These are phyloP conservation scores for Nesoenas mayeri DNA, from an alignment of 2,113 vertebrate genomes.

Conservation along the genomic window DNA sequence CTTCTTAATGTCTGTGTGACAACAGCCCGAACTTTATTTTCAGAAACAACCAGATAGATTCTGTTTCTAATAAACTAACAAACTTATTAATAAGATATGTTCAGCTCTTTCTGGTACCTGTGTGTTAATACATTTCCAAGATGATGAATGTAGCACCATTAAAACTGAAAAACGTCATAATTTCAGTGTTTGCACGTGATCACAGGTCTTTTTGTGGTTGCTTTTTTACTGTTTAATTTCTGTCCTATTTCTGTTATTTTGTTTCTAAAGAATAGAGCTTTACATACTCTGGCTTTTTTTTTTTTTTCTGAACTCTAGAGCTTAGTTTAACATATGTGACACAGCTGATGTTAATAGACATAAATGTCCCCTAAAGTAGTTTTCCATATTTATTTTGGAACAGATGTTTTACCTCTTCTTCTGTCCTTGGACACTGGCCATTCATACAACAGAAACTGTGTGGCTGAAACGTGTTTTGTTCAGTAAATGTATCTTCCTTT, in stretches of 20 bases:
- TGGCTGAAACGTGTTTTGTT: background rate
- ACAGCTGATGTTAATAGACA: conserved; percentile 50
- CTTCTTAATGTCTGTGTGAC: background rate
- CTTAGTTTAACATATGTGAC: conserved; percentile 34
- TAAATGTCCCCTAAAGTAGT: conserved; percentile 27
- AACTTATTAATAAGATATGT: background rate
- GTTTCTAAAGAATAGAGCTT: conserved; percentile 6
- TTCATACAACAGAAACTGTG: background rate
- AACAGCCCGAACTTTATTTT: background rate
- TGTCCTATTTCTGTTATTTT: background rate
- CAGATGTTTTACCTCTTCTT: conserved; percentile 28
- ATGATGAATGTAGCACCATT: background rate
- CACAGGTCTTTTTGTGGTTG: background rate
- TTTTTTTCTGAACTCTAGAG: background rate
- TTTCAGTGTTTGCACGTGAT: background rate
- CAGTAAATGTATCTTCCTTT: background rate
- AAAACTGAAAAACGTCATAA: background rate
- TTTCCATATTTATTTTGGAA: conserved; percentile 59
- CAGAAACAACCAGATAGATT: background rate
- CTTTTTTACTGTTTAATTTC: background rate
- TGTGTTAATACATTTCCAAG: background rate
- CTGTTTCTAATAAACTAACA: background rate
- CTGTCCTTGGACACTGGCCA: conserved; percentile 37
- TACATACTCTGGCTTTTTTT: background rate
- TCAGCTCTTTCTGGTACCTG: background rate